Evolutionary conservation across 1,140 invertebrate genomes (phyloP).

Genomic region (Bombus sylvicola): DNA sequence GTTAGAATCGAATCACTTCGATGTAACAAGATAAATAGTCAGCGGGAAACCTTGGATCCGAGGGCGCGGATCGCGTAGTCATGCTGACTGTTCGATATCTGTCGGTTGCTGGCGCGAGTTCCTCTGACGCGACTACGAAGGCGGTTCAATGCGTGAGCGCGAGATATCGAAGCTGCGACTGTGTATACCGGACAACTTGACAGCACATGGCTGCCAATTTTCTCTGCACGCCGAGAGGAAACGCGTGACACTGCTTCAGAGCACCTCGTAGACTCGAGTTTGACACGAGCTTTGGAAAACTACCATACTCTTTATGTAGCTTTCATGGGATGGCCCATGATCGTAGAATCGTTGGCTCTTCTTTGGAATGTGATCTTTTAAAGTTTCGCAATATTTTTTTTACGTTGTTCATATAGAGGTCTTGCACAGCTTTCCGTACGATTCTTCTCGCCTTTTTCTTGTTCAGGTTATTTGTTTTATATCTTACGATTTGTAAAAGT

Average conservation of each 20-base stretch:
- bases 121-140: constrained; percentile 42
- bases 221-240: neutral
- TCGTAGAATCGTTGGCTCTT: too few species aligned
- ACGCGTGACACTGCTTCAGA: neutral
- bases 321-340: too few species aligned
- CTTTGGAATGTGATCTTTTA: too few species aligned
- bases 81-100: constrained; percentile 73
- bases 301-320: too few species aligned
- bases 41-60: constrained; percentile 72
- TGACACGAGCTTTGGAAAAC: neutral
- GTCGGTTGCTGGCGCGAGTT: constrained; percentile 10
- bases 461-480: too few species aligned
- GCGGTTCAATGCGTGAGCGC: neutral
- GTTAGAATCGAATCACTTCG: constrained; percentile 77
- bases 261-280: neutral
- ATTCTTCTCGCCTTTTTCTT: too few species aligned
- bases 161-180: neutral
- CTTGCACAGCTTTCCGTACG: too few species aligned
- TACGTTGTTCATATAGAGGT: too few species aligned
- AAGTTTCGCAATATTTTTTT: too few species aligned
- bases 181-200: constrained; percentile 12
- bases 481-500: too few species aligned
- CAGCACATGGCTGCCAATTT: constrained; percentile 26
- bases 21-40: constrained; percentile 81
- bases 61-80: constrained; percentile 74